These are phyloP conservation scores for Andrena camellia DNA, from an alignment of 2,888 invertebrate genomes.

Conservation along the genomic window DNA sequence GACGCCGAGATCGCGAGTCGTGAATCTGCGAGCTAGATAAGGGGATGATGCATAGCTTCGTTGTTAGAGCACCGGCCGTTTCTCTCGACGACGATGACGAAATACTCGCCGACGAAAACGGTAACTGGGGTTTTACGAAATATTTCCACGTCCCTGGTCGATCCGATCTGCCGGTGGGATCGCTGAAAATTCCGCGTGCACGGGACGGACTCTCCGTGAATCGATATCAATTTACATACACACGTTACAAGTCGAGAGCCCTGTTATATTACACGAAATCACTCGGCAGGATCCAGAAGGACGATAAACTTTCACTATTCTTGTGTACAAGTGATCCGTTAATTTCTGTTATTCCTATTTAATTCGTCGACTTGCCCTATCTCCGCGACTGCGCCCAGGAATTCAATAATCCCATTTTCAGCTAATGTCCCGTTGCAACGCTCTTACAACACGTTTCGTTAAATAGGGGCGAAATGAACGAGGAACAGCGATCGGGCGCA, in stretches of 20 bases:
- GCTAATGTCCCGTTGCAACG: conserved; percentile 27
- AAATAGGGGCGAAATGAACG: conserved; percentile 16
- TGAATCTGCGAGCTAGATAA: conserved; percentile 78
- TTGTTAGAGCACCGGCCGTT: conserved; percentile 56
- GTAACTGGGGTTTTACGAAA: conserved; percentile 61
- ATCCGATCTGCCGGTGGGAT: neutral
- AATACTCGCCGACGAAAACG: conserved; percentile 50
- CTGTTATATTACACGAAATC: no score
- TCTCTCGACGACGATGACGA: conserved; percentile 58
- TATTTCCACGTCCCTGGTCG: conserved; percentile 11
- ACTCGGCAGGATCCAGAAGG: neutral
- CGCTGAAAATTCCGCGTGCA: neutral
- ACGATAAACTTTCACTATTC: neutral
- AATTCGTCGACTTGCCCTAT: conserved; percentile 1
- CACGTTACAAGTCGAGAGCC: no score
- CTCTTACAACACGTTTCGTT: conserved; percentile 34
- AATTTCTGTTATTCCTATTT: conserved; percentile 36
- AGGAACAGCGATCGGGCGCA: conserved; percentile 11
- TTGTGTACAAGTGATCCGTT: neutral
- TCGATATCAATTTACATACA: neutral
- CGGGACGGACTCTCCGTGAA: neutral
- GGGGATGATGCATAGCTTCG: conserved; percentile 76
- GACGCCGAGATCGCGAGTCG: conserved; percentile 72
- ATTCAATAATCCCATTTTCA: conserved; percentile 34
- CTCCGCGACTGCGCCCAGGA: conserved; percentile 6